These are phyloP conservation scores for Glareola pratincola DNA, from an alignment of 2,113 vertebrate species.

Conservation along the genomic window DNA sequence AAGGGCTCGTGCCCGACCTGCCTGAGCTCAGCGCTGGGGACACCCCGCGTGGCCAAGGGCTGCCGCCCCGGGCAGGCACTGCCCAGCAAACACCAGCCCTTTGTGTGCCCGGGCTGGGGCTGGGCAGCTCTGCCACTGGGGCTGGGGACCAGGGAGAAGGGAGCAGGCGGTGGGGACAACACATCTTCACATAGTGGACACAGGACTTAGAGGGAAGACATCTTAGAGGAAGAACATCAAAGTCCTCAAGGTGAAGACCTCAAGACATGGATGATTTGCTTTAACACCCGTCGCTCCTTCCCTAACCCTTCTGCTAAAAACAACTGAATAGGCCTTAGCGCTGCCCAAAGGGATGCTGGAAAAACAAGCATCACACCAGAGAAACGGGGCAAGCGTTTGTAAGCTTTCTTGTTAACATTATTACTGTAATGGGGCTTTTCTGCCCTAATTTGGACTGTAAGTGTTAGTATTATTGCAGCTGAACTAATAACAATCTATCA, in stretches of 20 bases:
- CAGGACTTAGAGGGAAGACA: not conserved
- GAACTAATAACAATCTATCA: not conserved
- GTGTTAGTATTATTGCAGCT: not conserved
- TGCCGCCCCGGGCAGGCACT: not conserved
- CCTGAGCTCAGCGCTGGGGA: not conserved
- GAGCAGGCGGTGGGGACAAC: rapidly evolving
- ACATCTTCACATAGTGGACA: not conserved
- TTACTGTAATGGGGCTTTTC: not conserved
- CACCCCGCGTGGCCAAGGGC: not conserved
- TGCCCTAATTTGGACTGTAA: not conserved
- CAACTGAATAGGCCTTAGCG: not conserved
- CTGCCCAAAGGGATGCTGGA: not conserved
- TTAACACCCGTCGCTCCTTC: rapidly evolving
- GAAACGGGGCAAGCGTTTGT: not conserved
- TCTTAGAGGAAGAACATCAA: not conserved
- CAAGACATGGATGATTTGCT: rapidly evolving
- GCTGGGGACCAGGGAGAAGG: not conserved
- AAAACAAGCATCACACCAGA: not conserved
- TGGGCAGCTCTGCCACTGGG: not conserved
- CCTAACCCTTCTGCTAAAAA: not conserved
- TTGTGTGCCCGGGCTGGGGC: not conserved
- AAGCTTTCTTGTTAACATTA: not conserved
- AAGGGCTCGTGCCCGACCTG: not conserved
- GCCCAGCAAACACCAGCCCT: not conserved
- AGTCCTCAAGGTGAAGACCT: not conserved